A percentile compares a stretch with the other conserved stretches of the same genome.
These are phyloP conservation scores for Orius laevigatus DNA, from an alignment of 1,140 invertebrate species.

Conservation along the genomic window DNA sequence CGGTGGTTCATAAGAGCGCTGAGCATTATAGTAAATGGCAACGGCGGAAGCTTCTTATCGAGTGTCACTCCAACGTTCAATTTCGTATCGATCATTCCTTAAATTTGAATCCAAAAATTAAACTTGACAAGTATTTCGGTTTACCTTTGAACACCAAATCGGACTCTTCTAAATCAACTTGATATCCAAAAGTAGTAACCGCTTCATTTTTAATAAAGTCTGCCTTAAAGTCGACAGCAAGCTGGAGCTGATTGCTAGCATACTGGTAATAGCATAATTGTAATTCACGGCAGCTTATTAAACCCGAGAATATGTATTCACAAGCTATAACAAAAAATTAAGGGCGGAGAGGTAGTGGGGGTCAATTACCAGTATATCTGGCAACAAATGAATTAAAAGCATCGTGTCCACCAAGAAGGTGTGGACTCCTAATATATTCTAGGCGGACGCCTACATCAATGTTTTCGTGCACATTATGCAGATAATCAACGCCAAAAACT, in stretches of 20 bases:
- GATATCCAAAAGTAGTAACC: slow-evolving; percentile 85
- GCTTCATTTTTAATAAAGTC: slow-evolving; percentile 78
- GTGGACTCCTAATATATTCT: slow-evolving; percentile 73
- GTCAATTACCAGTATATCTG: slow-evolving; percentile 37
- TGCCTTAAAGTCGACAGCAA: slow-evolving; percentile 74
- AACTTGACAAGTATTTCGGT: slow-evolving; percentile 7
- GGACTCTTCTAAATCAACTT: slow-evolving; percentile 90
- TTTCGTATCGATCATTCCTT: slow-evolving; percentile 87
- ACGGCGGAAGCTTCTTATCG: slow-evolving; percentile 80
- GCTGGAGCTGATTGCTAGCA: slow-evolving; percentile 73
- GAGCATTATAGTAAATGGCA: slow-evolving; percentile 86
- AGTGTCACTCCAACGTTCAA: slow-evolving; percentile 87
- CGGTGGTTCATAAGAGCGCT: slow-evolving; percentile 85
- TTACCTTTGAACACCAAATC: slow-evolving; percentile 84
- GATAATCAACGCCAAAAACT: slow-evolving; percentile 75
- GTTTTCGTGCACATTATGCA: slow-evolving; percentile 66
- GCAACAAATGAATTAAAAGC: slow-evolving; percentile 73
- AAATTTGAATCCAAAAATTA: no score
- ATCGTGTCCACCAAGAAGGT: slow-evolving; percentile 73
- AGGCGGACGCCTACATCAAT: slow-evolving; percentile 82
- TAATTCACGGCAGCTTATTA: slow-evolving; percentile 59
- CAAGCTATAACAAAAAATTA: slow-evolving; percentile 20
- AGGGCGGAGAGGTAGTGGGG: background rate
- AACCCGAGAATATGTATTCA: slow-evolving; percentile 40
- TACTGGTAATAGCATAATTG: slow-evolving; percentile 91